Conservation (phyloP, 2,797 vertebrate species). For the Neosilurus mollespiculum region DNA sequence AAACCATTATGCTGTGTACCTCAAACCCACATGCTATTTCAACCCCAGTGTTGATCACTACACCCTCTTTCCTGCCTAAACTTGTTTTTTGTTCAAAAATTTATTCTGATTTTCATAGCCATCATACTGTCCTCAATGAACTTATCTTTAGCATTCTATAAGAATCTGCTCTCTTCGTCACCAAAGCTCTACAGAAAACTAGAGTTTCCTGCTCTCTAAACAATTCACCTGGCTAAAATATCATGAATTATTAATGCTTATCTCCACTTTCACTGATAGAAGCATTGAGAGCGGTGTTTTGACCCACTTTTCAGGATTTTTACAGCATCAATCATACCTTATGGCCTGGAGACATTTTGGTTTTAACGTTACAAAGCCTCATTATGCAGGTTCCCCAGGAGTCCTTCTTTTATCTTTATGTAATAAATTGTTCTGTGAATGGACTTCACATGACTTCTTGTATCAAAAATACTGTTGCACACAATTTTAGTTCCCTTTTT, state of each 20-base stretch:
- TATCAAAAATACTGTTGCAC: background rate
- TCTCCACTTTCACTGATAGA: background rate
- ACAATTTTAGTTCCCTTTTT: background rate
- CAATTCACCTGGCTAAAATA: background rate
- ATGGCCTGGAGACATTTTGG: background rate
- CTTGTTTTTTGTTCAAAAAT: background rate
- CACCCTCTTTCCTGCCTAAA: background rate
- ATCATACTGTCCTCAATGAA: background rate
- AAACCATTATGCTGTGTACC: background rate
- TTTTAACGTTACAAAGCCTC: background rate
- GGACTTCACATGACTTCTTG: background rate
- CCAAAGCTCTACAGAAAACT: background rate
- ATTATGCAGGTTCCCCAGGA: background rate
- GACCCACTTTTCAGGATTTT: slow-evolving; percentile 1
- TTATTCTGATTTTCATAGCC: background rate
- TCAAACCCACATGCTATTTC: background rate
- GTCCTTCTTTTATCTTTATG: background rate
- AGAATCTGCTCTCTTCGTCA: background rate
- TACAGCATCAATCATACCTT: background rate
- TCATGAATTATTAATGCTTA: background rate
- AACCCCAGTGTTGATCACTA: no score
- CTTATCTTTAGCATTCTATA: background rate
- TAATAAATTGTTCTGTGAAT: background rate
- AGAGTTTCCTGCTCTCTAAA: background rate
- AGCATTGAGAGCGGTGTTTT: background rate